Base-by-base conservation (phyloP, 2,797 vertebrate genomes). In the Denticeps clupeoides region DNA sequence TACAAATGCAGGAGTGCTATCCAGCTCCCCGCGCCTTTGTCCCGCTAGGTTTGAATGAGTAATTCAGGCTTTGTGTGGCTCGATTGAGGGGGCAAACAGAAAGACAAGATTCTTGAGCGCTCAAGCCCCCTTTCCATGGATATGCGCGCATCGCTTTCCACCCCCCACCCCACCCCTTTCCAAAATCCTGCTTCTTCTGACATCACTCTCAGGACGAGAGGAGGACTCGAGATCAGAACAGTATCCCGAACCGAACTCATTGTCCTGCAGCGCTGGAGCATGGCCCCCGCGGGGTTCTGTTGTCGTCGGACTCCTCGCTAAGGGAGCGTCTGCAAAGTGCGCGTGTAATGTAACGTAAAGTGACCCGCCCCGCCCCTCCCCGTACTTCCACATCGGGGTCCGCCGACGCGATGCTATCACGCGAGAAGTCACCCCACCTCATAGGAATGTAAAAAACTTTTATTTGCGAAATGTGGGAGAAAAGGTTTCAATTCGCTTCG, bases 1-100 rank as follows among this genome's bases (percentile, higher is more conserved):
- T 95, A 99, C 95, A 98, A 95, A 97, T 95, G 94, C 90, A 81
- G 86, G 89, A 93, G 89, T 93, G 87, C 92, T 90, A 89, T 93
- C 90, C 91, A 91, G 91, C 88, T 93, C 90, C 90, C 85, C 89
- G 77, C 74, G 78, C 90, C 81, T 97, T 98, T 99, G 93, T 98
- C 86, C 87, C 79, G 50, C 74, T 75, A 78, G 80, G 87, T 80
- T 94, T 98, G 91, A 98, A 97, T 94, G 93, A 95, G 93, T 94
- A 95, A 98, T 98, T 96, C 91, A 97, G 91, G 90, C 83, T 96
- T 97, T 99, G 93, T 98, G 90, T 81, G 75, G 84, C 87, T 98
- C 91, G 91, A 97, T 98, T 99, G 94, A 97, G 91, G 93, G 89
- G 89, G 91, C 91, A 98, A 97, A 99, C 89, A 99, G 93, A 98